Evolutionary conservation across 2,797 vertebrate genomes (phyloP), one percentile per base, ranked within the genome.

Genomic region (Gobio occitaniae): DNA sequence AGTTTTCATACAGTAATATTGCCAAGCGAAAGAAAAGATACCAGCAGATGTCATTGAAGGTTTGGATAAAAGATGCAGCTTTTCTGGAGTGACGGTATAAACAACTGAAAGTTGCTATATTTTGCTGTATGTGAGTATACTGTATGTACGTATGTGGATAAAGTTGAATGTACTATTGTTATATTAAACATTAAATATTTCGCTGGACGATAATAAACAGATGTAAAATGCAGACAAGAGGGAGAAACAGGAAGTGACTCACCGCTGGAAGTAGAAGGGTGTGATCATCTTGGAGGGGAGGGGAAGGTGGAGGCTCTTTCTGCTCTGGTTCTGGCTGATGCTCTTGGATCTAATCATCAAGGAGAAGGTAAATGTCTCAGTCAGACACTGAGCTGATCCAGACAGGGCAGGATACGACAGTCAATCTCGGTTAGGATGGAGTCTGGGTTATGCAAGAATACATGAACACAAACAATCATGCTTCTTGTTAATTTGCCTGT

Each of bases 361-460:
- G 29, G 50, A 21, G 29, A 61, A 44, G 3, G 47, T 41, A 41
- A n/a, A 52, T 16, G 13, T 6, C 66, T 75, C n/a, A 68, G 44
- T 15, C 50, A 80, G 36, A 8, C 84, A 16, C 9, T 74, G 10
- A 0, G 71, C 29, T 32, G 66, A 15, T 92, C 86, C 80, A 92
- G 61, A 63, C 25, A 82, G 16, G 92, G 90, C 41, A 91, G 90
- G 11, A 3, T 11, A 17, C 63, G 13, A 4, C 75, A 87, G 78
- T 83, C 82, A 0, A 47, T 44, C 0, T 80, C 69, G 7, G 88
- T 90, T 71, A 93, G 78, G 86, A 91, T 87, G 0, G 25, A 79
- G 32, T 86, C 82, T 0, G 89, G 91, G 54, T 85, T 88, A 92
- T 95, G 86, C 13, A 88, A 89, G 66, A 78, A 78, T 76, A 75